Evolutionary conservation across 2,113 vertebrate genomes (phyloP), one percentile per base, ranked within the genome.

Genomic region (Jacana jacana): DNA sequence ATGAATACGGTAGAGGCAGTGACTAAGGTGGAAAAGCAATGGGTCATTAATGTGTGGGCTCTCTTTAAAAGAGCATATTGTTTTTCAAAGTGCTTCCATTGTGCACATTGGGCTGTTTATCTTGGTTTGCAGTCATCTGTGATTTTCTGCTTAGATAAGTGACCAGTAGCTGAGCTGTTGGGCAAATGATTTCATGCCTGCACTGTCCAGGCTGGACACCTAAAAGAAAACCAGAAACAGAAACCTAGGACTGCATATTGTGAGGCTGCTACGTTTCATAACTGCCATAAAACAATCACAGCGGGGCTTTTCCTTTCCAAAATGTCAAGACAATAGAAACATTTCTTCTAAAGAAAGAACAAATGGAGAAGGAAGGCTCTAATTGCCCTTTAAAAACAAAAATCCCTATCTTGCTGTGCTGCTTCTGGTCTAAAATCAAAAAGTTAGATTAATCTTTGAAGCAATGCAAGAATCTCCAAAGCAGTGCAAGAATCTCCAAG

Each of bases 371-470:
- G 95, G 93, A 96, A 96, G 94, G 87, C 78, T 91, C 86, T 96
- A 93, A 95, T 89, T 96, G 88, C 88, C 65, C 54, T 89, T 75
- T 86, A 73, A 96, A 96, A 95, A 96, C 93, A 96, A 96, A 96
- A 96, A 84, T 96, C 42, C 17, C 86, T 89, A 84, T 96, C 91
- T 95, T 93, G 87, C 96, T 95, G 93, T 88, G 92, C 88, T 87
- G 54, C 84, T 88, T 94, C 86, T 94, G 84, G 83, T 96, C 89
- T 93, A 94, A 97, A 96, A 90, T 91, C 79, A 91, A 93, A 81
- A 89, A 30, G 28, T 92, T 76, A 77, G 77, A 71, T 92, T 88
- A 78, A 91, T 96, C 92, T 96, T 88, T 92, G 81, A 97, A 96
- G 88, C 88, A 86, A 65, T 52, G 31, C 39, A 91, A 86, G 88